Base-by-base conservation (phyloP, 2,888 invertebrate species). In the Eremobia ochroleuca region DNA sequence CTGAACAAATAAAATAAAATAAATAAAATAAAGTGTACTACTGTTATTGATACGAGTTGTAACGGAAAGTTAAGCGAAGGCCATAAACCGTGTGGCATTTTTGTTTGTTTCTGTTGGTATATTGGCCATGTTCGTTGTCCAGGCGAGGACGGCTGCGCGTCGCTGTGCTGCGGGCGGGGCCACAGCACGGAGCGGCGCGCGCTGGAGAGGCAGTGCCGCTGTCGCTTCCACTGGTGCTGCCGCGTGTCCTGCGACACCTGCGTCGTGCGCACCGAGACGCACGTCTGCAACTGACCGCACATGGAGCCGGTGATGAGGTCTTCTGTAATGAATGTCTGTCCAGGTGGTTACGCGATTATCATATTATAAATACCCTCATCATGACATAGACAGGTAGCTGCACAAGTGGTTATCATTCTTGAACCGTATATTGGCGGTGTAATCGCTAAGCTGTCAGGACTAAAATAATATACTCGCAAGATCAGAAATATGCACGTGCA, bases 211-310 rank as follows among this genome's bases (percentile, higher is more conserved):
- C 61, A 99, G 85, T 99, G 99, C 94, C 98, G 98, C 91, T 99
- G 99, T 97, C 98, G 98, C 94, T 99, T 99, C 96, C 98, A 99
- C 94, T 99, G 99, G 99, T 99, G 99, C 97, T 99, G 99, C 96
- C 98, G 98, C 92, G 99, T 99, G 82, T 98, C 98, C 92, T 99
- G 99, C 96, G 98, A 99, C 95, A 98, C 98, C 73, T 99, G 99
- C 96, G 97, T 98, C 90, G 97, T 97, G 88, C 97, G 97, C 91
- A 97, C 98, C 79, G 98, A 99, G 92, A 97, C 98, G 73, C 98
- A 99, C 86, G 68, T 93, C 85, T 93, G 93, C 88, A 93, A 93
- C 88, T 93, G 87, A 90, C 67, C 34, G 5, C 15, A 25, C 4
- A 2, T 8, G 11, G 15, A 46, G 31, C 77, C 43, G 34, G 34